Base-by-base conservation (phyloP, 1,140 invertebrate genomes). In the Planococcus citri region DNA sequence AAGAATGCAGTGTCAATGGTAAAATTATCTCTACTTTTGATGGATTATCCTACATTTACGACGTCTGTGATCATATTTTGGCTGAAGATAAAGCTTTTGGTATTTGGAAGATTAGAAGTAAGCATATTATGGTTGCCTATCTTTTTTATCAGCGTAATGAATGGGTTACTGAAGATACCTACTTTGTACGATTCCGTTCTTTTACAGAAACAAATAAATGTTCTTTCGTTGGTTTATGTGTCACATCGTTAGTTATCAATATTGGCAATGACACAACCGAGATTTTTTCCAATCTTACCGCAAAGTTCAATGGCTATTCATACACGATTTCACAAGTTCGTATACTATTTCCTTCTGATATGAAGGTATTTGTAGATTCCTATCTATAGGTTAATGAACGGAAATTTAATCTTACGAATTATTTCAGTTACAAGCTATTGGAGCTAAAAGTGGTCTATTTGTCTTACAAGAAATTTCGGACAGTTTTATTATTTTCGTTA, bases 1-100 rank as follows among this genome's bases (percentile, higher is more conserved):
- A 81, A 22, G 79, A 84, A 60, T 92, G 91, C 75, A 86, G 88
- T 72, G 78, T 91, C 1, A 88, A 85, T 20, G 87, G 88, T 3
- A 83, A 85, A 69, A 86, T 85, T 1, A 86, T 92, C 73, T 86
- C 82, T 69, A 92, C 89, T 0, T 92, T 92, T 73, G 90, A 92
- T 77, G 84, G 85, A 8, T 81, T 84, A 0, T 84, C 89, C 67
- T 88, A 83, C 70, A 88, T 89, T 73, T 89, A 89, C 72, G 88
- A 91, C 71, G 81, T 89, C 14, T 93, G 90, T 75, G 85, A 88
- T 78, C 89, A 92, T 76, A 83, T 90, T 41, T 76, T 92, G 6
- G 87, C 85, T 0, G 79, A 87, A 41, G 87, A 91, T 75, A 81
- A 84, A 71, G 75, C 80, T 9, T 77, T 84, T 27, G 78, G 83